Conservation (phyloP, 1,140 invertebrate genomes). For the Zaprionus gabonicus region DNA sequence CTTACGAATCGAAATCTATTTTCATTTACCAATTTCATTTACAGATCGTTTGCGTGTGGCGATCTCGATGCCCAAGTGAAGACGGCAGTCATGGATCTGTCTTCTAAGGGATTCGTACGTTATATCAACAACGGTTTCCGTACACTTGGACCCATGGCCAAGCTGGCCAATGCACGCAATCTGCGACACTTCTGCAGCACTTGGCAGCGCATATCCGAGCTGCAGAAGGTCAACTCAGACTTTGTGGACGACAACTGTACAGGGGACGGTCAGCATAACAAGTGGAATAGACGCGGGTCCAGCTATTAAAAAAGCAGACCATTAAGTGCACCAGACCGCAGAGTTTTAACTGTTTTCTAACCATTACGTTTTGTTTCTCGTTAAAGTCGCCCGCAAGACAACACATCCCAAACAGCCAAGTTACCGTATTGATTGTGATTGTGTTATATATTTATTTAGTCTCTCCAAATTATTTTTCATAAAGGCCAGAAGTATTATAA, state of each 20-base stretch:
- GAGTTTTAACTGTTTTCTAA: slow-evolving; percentile 22
- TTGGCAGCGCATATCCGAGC: slow-evolving; percentile 74
- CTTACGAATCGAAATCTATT: neutral
- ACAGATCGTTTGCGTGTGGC: slow-evolving; percentile 71
- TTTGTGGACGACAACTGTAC: slow-evolving; percentile 38
- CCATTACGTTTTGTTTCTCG: slow-evolving; percentile 14
- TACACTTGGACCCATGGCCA: slow-evolving; percentile 80
- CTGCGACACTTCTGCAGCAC: slow-evolving; percentile 69
- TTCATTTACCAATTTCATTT: neutral
- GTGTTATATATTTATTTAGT: neutral
- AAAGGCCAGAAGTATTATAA: slow-evolving; percentile 27
- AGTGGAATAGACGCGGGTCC: slow-evolving; percentile 47
- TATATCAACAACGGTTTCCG: slow-evolving; percentile 73
- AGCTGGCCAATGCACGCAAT: slow-evolving; percentile 72
- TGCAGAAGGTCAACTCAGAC: slow-evolving; percentile 66
- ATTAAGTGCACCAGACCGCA: neutral
- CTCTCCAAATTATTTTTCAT: slow-evolving; percentile 42
- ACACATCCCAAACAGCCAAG: slow-evolving; percentile 21
- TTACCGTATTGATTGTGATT: slow-evolving; percentile 13
- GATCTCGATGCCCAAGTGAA: slow-evolving; percentile 77
- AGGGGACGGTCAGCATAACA: slow-evolving; percentile 20
- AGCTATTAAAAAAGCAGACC: slow-evolving; percentile 26
- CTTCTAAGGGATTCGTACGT: slow-evolving; percentile 72
- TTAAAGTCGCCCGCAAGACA: neutral
- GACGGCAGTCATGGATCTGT: slow-evolving; percentile 69